A percentile compares a stretch with the other conserved stretches of the same genome.
These are phyloP conservation scores for Spodoptera exigua DNA, from an alignment of 2,888 invertebrate species.

Conservation along the genomic window DNA sequence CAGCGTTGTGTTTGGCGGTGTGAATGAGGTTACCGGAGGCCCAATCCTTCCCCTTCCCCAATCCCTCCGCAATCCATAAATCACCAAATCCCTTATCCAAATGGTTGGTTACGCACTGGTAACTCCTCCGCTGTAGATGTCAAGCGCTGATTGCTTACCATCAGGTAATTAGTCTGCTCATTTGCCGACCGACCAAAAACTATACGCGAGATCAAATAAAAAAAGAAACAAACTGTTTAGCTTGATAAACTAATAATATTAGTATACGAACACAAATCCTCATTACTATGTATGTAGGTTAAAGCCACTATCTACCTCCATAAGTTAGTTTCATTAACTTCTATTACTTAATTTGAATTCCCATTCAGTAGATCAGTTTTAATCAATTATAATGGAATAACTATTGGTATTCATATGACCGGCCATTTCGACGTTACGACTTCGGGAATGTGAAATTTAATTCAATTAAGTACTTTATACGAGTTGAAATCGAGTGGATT, in stretches of 20 bases:
- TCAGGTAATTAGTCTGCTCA: too few relatives aligned
- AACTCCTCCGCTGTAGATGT: too few relatives aligned
- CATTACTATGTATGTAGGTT: constrained; percentile 50
- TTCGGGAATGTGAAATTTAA: constrained; percentile 47
- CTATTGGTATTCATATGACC: constrained; percentile 31
- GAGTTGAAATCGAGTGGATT: constrained; percentile 23
- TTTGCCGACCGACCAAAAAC: too few relatives aligned
- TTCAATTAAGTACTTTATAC: constrained; percentile 41
- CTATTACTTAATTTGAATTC: constrained; percentile 53
- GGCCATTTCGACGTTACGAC: constrained; percentile 40
- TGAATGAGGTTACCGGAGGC: too few relatives aligned
- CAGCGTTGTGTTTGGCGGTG: too few relatives aligned
- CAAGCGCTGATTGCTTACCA: too few relatives aligned
- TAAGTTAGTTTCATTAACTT: constrained; percentile 44
- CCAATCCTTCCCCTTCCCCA: too few relatives aligned
- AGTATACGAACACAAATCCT: constrained; percentile 30
- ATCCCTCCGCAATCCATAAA: too few relatives aligned
- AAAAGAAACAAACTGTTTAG: neutral
- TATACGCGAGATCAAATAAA: neutral
- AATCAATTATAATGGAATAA: constrained; percentile 50
- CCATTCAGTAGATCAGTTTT: constrained; percentile 39
- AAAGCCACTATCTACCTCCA: constrained; percentile 45
- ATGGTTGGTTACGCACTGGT: too few relatives aligned
- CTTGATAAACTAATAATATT: constrained; percentile 6
- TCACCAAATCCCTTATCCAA: too few relatives aligned